phyloP scores from a whole-genome alignment of 2,888 invertebrate genomes.

The Thyatira batis region DNA sequence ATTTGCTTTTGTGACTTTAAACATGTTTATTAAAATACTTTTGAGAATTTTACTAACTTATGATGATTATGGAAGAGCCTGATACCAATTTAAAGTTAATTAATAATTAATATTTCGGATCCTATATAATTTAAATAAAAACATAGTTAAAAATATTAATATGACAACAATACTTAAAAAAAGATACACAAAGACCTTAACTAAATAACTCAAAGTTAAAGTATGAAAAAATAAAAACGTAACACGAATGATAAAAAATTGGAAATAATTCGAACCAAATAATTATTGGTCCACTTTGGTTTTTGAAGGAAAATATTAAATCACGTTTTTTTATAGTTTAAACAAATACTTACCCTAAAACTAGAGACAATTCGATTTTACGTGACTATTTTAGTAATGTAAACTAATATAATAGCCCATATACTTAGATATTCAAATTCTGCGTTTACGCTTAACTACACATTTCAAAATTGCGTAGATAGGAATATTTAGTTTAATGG shows the following conservation, averaged over 20 bases:
- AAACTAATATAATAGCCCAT: neutral
- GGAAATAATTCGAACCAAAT: neutral
- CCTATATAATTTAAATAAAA: constrained; percentile 14
- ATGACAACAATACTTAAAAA: neutral
- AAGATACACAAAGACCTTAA: neutral
- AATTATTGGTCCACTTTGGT: constrained; percentile 23
- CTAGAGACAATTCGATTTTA: neutral
- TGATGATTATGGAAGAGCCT: neutral
- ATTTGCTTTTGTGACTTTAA: neutral
- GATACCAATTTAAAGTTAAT: constrained; percentile 7
- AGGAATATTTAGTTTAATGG: no score
- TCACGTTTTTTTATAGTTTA: neutral
- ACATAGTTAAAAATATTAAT: constrained; percentile 20
- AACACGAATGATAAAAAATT: neutral
- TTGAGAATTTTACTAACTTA: neutral
- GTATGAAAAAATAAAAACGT: neutral
- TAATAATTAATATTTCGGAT: constrained; percentile 21
- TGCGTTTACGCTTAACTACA: no score
- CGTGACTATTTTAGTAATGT: neutral
- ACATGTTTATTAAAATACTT: neutral
- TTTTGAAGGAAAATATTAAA: neutral
- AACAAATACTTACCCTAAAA: constrained; percentile 24
- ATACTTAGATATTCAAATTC: no score
- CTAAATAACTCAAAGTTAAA: neutral
- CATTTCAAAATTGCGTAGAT: no score